A percentile compares a stretch with the other conserved stretches of the same genome.
These are phyloP conservation scores for Forbesichthys agassizii DNA, from an alignment of 2,113 vertebrate species.

Conservation along the genomic window DNA sequence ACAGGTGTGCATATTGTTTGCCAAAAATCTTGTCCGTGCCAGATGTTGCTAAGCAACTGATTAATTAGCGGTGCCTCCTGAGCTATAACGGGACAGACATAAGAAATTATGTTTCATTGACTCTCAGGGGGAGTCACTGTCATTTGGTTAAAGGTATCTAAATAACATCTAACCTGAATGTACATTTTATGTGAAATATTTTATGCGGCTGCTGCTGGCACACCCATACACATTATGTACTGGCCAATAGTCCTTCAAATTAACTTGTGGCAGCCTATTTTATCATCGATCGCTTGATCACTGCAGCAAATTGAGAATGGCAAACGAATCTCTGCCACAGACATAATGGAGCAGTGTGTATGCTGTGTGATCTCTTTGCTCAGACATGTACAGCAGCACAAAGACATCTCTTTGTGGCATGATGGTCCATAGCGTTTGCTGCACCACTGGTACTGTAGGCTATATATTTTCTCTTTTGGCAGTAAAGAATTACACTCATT, in stretches of 20 bases:
- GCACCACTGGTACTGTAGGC: too few relatives aligned
- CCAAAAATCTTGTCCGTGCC: constrained; percentile 43
- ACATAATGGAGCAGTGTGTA: neutral
- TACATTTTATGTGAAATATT: too few relatives aligned
- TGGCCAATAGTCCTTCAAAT: too few relatives aligned
- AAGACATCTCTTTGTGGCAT: neutral
- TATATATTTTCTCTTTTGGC: too few relatives aligned
- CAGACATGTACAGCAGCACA: constrained; percentile 4
- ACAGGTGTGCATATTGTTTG: constrained; percentile 52
- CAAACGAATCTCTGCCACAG: neutral
- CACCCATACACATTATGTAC: too few relatives aligned
- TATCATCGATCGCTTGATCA: too few relatives aligned
- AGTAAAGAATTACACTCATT: neutral
- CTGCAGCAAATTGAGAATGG: neutral
- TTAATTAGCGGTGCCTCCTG: constrained; percentile 45
- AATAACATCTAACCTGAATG: constrained; percentile 5
- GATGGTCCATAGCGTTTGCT: too few relatives aligned
- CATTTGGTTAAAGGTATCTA: neutral
- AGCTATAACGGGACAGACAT: constrained; percentile 12
- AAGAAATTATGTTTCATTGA: neutral
- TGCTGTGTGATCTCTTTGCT: neutral
- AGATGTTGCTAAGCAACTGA: constrained; percentile 56
- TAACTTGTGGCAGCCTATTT: too few relatives aligned
- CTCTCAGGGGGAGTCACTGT: neutral
- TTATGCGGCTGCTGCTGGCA: too few relatives aligned